Evolutionary conservation across 2,797 vertebrate species (phyloP).

Genomic region (Lepus townsendii): DNA sequence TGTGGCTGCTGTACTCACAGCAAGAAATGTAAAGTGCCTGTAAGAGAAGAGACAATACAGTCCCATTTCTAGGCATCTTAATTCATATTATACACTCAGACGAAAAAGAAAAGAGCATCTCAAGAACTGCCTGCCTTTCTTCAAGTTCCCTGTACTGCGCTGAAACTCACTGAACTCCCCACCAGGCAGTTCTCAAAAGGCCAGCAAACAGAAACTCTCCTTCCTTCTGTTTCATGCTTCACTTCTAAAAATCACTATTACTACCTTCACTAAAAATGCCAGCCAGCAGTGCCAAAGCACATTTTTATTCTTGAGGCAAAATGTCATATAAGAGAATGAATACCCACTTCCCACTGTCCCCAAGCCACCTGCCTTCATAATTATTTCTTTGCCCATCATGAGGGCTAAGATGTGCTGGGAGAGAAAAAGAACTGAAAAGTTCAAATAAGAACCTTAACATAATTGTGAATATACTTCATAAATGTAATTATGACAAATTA

Average conservation of each 20-base stretch:
- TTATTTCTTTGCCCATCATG: background rate
- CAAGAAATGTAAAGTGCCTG: slow-evolving; percentile 68
- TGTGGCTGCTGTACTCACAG: slow-evolving; percentile 71
- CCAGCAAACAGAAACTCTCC: slow-evolving; percentile 49
- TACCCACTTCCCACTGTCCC: background rate
- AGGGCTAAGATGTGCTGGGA: slow-evolving; percentile 45
- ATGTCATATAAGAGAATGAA: slow-evolving; percentile 60
- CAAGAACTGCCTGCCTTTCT: slow-evolving; percentile 29
- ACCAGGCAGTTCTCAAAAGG: slow-evolving; percentile 70
- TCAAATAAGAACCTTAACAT: slow-evolving; percentile 44
- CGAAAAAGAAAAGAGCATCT: slow-evolving; percentile 44
- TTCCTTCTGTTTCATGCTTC: background rate
- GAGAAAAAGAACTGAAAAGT: background rate
- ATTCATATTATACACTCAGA: slow-evolving; percentile 68
- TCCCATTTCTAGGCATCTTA: slow-evolving; percentile 68
- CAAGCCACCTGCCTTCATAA: slow-evolving; percentile 15
- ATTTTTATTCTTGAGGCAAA: slow-evolving; percentile 78
- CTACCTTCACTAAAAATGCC: slow-evolving; percentile 56
- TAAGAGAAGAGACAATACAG: background rate
- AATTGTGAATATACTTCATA: slow-evolving; percentile 63
- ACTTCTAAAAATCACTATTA: slow-evolving; percentile 37
- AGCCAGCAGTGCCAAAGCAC: slow-evolving; percentile 49
- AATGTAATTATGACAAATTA: slow-evolving; percentile 65
- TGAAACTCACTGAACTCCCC: slow-evolving; percentile 28
- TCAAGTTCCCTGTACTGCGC: background rate